phyloP scores from a whole-genome alignment of 2,797 vertebrate species.

The Tamandua tetradactyla region DNA sequence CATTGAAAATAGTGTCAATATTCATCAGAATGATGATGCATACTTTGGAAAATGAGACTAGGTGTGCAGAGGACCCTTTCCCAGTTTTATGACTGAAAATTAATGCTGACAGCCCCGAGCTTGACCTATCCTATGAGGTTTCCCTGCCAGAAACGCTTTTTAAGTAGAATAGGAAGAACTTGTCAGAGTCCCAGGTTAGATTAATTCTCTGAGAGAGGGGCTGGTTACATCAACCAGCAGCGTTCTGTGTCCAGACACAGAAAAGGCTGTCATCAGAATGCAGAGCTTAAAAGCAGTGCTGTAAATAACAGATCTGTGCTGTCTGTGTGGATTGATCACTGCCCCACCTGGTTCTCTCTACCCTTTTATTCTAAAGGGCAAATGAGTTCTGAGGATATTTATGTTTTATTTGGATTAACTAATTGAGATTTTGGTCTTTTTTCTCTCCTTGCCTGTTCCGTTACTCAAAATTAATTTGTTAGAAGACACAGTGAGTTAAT shows the following conservation, averaged over 20 bases:
- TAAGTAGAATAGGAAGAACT: constrained; percentile 21
- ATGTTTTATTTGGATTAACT: constrained; percentile 65
- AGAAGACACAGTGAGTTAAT: constrained; percentile 67
- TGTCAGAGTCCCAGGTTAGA: not conserved
- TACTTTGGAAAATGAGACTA: constrained; percentile 2
- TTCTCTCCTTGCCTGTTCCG: constrained; percentile 67
- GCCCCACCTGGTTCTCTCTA: not conserved
- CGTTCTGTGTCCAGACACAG: not conserved
- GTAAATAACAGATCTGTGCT: not conserved
- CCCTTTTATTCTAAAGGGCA: constrained; percentile 58
- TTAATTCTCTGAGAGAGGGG: not conserved
- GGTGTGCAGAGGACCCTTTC: not conserved
- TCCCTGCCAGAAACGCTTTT: not conserved
- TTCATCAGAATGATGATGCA: not conserved
- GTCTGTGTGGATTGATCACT: not conserved
- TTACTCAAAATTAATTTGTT: constrained; percentile 73
- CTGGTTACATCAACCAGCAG: not conserved
- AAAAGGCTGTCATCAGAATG: not conserved
- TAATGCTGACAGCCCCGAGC: not conserved
- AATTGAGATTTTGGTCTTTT: constrained; percentile 72
- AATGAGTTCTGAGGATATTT: constrained; percentile 69
- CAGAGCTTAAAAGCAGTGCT: not conserved
- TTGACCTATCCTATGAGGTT: not conserved
- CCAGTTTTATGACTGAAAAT: not conserved
- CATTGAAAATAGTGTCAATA: not conserved